Conservation (phyloP, 2,797 vertebrate genomes). For the Sebastes diploproa region DNA sequence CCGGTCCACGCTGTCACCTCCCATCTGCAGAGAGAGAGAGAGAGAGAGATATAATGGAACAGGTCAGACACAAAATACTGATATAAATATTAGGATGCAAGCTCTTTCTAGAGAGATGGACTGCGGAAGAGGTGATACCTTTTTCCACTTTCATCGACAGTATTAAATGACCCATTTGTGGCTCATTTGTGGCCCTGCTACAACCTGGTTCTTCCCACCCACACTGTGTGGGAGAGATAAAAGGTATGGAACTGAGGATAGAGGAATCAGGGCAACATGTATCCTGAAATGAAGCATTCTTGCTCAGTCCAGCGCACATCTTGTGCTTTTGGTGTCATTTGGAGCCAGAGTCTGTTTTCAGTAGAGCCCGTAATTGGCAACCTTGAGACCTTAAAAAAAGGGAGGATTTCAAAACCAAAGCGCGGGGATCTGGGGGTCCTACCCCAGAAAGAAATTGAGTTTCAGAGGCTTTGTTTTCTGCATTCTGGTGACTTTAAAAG, state of each 20-base stretch:
- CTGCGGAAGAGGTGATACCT: neutral
- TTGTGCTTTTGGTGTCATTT: no score
- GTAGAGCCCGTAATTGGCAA: no score
- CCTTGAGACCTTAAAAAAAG: no score
- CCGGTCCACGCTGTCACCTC: slow-evolving; percentile 83
- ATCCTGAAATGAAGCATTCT: neutral
- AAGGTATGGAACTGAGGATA: neutral
- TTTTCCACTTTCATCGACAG: neutral
- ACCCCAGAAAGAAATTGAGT: no score
- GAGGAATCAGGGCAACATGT: neutral
- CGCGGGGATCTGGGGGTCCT: no score
- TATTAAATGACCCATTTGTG: neutral
- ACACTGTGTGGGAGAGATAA: neutral
- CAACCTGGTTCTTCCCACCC: neutral
- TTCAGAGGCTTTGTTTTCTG: no score
- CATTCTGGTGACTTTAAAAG: no score
- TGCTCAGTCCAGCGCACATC: neutral
- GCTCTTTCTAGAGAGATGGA: neutral
- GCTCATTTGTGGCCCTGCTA: neutral
- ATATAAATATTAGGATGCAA: neutral
- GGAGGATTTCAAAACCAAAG: no score
- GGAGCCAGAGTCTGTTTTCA: no score
- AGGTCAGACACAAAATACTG: neutral
- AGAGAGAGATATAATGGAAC: neutral
- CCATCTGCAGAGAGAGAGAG: slow-evolving; percentile 82